A percentile compares a stretch with the other conserved stretches of the same genome.
Evolutionary conservation across 2,113 vertebrate genomes (phyloP).

Genomic region (Crotalus horridus): DNA sequence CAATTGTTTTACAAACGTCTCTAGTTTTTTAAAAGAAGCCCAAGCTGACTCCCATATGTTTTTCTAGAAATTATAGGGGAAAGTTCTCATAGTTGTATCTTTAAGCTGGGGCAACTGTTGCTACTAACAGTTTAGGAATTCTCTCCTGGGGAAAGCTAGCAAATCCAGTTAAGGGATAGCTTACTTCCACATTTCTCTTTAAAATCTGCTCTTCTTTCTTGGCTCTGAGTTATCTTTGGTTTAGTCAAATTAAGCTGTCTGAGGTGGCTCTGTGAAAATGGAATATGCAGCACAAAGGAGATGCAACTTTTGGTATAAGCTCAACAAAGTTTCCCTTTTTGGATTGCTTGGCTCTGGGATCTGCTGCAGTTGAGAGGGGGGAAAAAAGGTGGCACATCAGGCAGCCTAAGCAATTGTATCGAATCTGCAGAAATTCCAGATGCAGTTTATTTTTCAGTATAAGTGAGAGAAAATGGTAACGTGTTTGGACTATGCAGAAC

Average conservation of each 20-base stretch:
- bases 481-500: not conserved
- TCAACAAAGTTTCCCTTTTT: not conserved
- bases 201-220: not conserved
- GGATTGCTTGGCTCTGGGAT: not conserved
- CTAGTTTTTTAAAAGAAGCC: not conserved
- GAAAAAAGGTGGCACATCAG: too few species aligned
- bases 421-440: not conserved
- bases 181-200: not conserved
- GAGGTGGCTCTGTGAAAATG: not conserved
- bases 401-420: not conserved
- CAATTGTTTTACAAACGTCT: not conserved
- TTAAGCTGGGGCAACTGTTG: not conserved
- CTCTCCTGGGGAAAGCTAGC: not conserved
- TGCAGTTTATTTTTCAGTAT: not conserved
- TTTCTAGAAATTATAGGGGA: not conserved
- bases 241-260: not conserved
- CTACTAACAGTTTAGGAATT: not conserved
- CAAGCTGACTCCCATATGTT: not conserved
- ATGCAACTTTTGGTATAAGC: not conserved
- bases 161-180: not conserved
- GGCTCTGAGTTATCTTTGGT: not conserved
- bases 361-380: not conserved
- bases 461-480: not conserved
- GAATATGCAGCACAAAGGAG: not conserved
- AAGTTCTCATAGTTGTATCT: not conserved